phyloP scores from a whole-genome alignment of 2,888 invertebrate genomes.

The Formica aserva region DNA sequence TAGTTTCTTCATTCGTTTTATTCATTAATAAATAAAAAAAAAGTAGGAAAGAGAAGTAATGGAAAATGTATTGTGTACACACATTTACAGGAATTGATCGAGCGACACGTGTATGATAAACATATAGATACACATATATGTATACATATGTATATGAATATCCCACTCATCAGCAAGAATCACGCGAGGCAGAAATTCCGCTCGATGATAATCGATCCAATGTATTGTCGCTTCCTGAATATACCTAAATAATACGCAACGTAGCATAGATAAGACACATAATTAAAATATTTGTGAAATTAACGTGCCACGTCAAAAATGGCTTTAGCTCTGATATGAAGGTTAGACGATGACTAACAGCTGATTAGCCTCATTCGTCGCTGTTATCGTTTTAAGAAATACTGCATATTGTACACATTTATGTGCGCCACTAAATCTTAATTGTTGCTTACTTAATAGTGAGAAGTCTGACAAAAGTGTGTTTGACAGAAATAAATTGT shows the following conservation, averaged over 20 bases:
- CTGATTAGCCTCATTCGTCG: neutral
- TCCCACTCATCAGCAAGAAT: neutral
- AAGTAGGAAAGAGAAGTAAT: neutral
- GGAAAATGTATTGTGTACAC: neutral
- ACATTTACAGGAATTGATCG: neutral
- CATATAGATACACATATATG: neutral
- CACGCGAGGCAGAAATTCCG: neutral
- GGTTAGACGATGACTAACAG: conserved; percentile 30
- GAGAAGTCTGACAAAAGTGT: neutral
- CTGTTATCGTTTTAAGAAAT: neutral
- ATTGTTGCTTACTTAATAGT: neutral
- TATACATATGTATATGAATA: neutral
- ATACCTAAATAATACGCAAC: neutral
- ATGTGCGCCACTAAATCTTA: conserved; percentile 50
- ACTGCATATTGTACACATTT: conserved; percentile 11
- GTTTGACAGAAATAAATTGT: neutral
- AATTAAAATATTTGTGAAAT: neutral
- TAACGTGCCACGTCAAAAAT: neutral
- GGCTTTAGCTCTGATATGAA: neutral
- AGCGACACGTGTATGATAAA: neutral
- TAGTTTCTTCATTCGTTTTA: neutral
- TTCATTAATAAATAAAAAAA: neutral
- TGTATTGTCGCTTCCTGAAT: neutral
- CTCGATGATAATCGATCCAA: neutral
- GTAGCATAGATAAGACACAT: neutral